A percentile compares a stretch with the other conserved stretches of the same genome.
Evolutionary conservation across 1,140 invertebrate genomes (phyloP).

Genomic region (Rhagoletis zephyria): DNA sequence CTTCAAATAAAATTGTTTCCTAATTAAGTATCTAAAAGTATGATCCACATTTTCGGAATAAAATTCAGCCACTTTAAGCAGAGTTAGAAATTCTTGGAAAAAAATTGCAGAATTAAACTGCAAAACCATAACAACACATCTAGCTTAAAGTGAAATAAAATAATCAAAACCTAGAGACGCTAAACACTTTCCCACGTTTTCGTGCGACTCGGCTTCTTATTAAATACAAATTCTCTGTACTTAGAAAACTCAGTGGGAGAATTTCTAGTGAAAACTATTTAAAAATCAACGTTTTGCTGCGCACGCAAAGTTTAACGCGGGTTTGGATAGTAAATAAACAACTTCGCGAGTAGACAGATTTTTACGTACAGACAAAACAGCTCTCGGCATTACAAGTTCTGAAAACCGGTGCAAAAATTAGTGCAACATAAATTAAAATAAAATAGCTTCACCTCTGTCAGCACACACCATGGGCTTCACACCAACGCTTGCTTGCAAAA

Average conservation of each 20-base stretch:
- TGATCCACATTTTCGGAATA: constrained; percentile 14
- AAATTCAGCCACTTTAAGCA: constrained; percentile 19
- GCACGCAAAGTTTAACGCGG: not conserved
- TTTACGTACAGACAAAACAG: not conserved
- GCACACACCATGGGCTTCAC: not conserved
- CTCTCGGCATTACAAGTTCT: not conserved
- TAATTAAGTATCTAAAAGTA: constrained; percentile 32
- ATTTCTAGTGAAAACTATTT: not conserved
- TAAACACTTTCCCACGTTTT: not conserved
- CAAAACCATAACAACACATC: too few species aligned
- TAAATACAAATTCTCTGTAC: not conserved
- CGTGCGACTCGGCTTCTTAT: not conserved
- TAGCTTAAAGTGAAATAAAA: not conserved
- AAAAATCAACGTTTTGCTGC: not conserved
- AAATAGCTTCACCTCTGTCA: not conserved
- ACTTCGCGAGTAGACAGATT: not conserved
- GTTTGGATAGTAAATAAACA: constrained; percentile 18
- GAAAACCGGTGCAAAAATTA: not conserved
- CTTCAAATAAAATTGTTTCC: constrained; percentile 35
- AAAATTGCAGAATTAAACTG: not conserved
- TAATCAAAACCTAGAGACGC: not conserved
- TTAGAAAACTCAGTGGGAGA: not conserved
- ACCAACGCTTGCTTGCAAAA: not conserved
- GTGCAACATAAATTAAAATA: constrained; percentile 22
- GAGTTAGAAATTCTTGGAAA: not conserved